Percentiles rank a stretch among this genome's conserved stretches.
phyloP scores from a whole-genome alignment of 2,113 vertebrate genomes.

The Tachysurus fulvidraco region DNA sequence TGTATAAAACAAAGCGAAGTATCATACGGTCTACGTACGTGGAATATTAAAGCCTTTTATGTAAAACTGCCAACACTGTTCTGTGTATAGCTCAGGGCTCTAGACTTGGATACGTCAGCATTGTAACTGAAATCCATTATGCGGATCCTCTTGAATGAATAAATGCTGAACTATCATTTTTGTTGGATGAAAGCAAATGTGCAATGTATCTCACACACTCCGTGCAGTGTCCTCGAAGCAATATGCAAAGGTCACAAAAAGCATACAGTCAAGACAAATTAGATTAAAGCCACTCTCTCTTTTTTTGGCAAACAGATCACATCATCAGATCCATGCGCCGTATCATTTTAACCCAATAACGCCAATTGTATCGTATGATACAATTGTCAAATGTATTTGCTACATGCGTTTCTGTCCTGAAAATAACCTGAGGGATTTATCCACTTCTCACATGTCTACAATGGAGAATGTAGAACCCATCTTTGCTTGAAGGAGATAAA shows the following conservation, averaged over 20 bases:
- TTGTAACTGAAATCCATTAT: constrained; percentile 6
- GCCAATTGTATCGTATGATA: no score
- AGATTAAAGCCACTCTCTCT: neutral
- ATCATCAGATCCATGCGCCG: neutral
- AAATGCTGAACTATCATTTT: constrained; percentile 9
- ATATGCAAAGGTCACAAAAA: constrained; percentile 2
- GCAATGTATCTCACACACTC: neutral
- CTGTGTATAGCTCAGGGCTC: constrained; percentile 16
- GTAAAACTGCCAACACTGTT: neutral
- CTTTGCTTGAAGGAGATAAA: no score
- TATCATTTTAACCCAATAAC: neutral
- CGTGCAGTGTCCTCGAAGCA: neutral
- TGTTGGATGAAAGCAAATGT: constrained; percentile 14
- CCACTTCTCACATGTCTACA: no score
- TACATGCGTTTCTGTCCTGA: no score
- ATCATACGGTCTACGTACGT: neutral
- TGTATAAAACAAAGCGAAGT: neutral
- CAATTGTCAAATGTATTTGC: no score
- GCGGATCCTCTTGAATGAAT: constrained; percentile 23
- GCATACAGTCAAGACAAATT: neutral
- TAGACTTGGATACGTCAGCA: constrained; percentile 23
- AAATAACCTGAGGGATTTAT: no score
- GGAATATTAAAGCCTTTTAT: constrained; percentile 1
- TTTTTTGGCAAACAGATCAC: neutral
- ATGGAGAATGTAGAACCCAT: no score